A percentile compares a stretch with the other conserved stretches of the same genome.
These are phyloP conservation scores for Datnioides undecimradiatus DNA, from an alignment of 2,113 vertebrate genomes.

Conservation along the genomic window DNA sequence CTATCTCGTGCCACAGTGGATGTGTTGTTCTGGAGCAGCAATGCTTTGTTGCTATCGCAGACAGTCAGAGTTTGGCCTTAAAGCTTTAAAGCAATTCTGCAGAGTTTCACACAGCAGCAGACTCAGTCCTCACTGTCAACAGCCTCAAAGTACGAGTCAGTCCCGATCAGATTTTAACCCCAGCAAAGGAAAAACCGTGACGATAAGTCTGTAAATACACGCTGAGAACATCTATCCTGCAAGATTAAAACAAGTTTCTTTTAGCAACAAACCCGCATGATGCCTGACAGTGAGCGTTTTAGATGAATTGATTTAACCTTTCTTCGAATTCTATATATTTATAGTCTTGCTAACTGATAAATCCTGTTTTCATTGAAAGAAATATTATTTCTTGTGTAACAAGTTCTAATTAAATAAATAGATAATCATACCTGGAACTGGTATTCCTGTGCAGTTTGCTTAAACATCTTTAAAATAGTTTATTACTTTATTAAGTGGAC, in stretches of 20 bases:
- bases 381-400: too few relatives aligned
- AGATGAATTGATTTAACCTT: not conserved
- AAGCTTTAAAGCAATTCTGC: slow-evolving; percentile 14
- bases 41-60: slow-evolving; percentile 24
- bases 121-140: not conserved
- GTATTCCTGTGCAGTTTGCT: too few relatives aligned
- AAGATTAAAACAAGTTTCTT: not conserved
- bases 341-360: too few relatives aligned
- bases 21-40: slow-evolving; percentile 18
- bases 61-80: slow-evolving; percentile 11
- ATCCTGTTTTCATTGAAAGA: too few relatives aligned
- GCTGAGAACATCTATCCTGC: not conserved
- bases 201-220: not conserved
- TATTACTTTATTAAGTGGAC: too few relatives aligned
- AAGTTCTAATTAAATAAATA: too few relatives aligned
- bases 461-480: too few relatives aligned
- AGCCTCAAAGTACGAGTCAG: not conserved
- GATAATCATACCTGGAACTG: too few relatives aligned
- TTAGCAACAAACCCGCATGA: not conserved
- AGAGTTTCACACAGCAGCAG: slow-evolving; percentile 14
- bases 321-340: not conserved
- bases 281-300: not conserved
- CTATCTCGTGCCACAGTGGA: slow-evolving; percentile 41
- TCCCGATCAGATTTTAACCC: not conserved
- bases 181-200: not conserved